Conservation (phyloP, 35 echinoderm and acorn worm genomes). For the Antedon bifida region DNA sequence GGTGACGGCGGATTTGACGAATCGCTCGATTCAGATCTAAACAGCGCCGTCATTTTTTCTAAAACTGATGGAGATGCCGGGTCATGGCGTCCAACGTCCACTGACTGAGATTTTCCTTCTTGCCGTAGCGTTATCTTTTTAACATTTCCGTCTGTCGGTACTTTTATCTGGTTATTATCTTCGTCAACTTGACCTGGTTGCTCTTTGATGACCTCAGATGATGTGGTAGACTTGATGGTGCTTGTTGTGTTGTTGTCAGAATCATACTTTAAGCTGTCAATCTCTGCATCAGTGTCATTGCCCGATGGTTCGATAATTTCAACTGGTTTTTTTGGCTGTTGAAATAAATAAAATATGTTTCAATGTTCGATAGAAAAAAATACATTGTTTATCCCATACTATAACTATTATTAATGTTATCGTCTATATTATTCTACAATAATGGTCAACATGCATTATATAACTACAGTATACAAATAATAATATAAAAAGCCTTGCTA, state of each 20-base stretch:
- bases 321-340: not conserved
- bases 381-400: no score
- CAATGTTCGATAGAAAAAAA: no score
- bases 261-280: constrained; percentile 11
- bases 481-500: no score
- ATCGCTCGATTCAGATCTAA: constrained; percentile 83
- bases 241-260: constrained; percentile 7
- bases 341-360: no score
- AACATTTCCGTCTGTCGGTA: not conserved
- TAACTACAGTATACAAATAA: no score
- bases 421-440: no score
- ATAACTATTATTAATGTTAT: no score
- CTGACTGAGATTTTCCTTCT: not conserved
- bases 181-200: not conserved
- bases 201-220: not conserved
- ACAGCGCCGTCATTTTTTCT: constrained; percentile 83
- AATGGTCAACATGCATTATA: no score
- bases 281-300: not conserved
- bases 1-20: constrained; percentile 64
- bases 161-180: not conserved
- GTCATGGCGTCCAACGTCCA: constrained; percentile 10
- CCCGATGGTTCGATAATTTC: not conserved
- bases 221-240: not conserved
- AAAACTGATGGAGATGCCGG: constrained; percentile 56
- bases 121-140: not conserved